Percentiles rank a stretch among this genome's conserved stretches.
These are phyloP conservation scores for Elmis aenea DNA, from an alignment of 2,888 invertebrate genomes.

Conservation along the genomic window DNA sequence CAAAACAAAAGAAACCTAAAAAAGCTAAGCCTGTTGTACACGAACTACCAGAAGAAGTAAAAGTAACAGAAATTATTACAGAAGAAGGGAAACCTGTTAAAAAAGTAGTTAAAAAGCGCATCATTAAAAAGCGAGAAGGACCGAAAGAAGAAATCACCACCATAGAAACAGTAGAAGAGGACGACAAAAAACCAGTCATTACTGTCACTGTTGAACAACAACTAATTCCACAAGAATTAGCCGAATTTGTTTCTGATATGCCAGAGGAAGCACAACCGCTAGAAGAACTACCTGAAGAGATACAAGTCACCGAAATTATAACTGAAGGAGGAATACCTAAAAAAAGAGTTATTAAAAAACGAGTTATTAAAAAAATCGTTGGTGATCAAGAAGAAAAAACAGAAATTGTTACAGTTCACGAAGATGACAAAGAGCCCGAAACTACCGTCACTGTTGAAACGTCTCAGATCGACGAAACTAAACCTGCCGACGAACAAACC, in stretches of 20 bases:
- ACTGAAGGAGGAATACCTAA: constrained; percentile 35
- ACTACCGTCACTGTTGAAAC: constrained; percentile 37
- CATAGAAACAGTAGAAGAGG: constrained; percentile 22
- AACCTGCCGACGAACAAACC: no score
- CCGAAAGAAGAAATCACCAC: constrained; percentile 30
- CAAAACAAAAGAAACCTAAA: constrained; percentile 13
- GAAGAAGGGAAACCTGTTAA: constrained; percentile 30
- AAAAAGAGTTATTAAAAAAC: constrained; percentile 39
- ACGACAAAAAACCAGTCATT: constrained; percentile 29
- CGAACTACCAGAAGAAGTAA: constrained; percentile 29
- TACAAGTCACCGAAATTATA: constrained; percentile 22
- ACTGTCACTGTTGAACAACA: constrained; percentile 40
- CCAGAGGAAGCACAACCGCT: no score
- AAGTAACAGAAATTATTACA: constrained; percentile 12
- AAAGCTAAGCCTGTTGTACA: constrained; percentile 18
- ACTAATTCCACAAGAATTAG: constrained; percentile 17
- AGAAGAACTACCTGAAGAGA: constrained; percentile 12
- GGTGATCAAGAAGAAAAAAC: constrained; percentile 46
- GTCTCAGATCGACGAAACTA: no score
- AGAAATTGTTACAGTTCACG: constrained; percentile 45
- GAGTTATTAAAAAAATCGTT: constrained; percentile 44
- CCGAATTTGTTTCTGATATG: no score
- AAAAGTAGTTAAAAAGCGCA: constrained; percentile 29
- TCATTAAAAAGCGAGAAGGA: constrained; percentile 30
- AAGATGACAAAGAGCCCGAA: constrained; percentile 44